phyloP scores from a whole-genome alignment of 2,888 invertebrate species.

The Drosophila atroscutellata region DNA sequence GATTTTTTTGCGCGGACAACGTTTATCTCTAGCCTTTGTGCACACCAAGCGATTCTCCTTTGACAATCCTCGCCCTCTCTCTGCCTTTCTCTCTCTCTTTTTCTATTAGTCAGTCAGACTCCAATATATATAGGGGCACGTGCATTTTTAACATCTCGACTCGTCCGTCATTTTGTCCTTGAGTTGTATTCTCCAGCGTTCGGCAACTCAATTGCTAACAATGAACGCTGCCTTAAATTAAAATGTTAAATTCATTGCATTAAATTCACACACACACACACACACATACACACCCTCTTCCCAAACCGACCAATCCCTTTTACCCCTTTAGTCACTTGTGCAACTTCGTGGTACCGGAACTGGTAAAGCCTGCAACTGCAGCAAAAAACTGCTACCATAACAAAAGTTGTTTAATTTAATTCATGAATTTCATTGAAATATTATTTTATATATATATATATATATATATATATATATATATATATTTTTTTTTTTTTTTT shows the following conservation, averaged over 20 bases:
- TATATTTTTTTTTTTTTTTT: no score
- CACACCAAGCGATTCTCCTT: background rate
- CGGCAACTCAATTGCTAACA: conserved; percentile 50
- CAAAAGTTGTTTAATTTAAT: conserved; percentile 59
- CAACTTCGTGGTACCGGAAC: conserved; percentile 66
- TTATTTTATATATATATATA: conserved; percentile 18
- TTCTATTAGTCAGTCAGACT: background rate
- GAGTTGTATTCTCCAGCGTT: conserved; percentile 28
- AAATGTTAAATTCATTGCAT: conserved; percentile 30
- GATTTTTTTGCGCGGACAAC: conserved; percentile 14
- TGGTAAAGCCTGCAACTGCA: conserved; percentile 50
- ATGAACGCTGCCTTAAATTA: conserved; percentile 49
- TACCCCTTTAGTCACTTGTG: conserved; percentile 13
- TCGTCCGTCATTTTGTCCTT: conserved; percentile 14
- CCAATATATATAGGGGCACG: background rate
- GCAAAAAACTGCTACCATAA: conserved; percentile 16
- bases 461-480: conserved; percentile 1
- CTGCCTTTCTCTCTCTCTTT: background rate
- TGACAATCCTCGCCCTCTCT: background rate
- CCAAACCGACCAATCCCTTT: background rate
- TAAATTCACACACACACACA: background rate
- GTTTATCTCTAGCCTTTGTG: conserved; percentile 1
- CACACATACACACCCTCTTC: no score
- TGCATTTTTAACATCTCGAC: background rate
- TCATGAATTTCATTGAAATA: conserved; percentile 64